Evolutionary conservation across 2,113 vertebrate genomes (phyloP).

Genomic region (Donacobius atricapilla): DNA sequence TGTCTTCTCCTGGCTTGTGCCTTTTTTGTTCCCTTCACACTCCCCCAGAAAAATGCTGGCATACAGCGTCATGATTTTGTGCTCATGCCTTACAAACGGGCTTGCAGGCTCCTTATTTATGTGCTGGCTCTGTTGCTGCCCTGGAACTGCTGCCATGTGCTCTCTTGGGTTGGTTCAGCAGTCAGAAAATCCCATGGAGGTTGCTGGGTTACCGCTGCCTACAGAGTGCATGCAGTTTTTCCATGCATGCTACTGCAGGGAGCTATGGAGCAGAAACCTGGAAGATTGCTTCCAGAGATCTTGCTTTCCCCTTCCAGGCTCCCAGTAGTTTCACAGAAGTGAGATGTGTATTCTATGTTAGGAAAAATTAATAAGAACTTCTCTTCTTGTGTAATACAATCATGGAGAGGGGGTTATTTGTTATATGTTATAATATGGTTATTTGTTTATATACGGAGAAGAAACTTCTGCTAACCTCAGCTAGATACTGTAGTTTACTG

Average conservation of each 20-base stretch:
- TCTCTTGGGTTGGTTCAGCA: neutral
- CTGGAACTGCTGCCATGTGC: neutral
- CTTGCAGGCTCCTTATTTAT: neutral
- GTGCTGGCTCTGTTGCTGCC: neutral
- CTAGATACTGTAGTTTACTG: neutral
- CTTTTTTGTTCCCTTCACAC: neutral
- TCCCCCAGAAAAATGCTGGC: neutral
- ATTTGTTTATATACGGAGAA: no score
- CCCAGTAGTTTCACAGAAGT: neutral
- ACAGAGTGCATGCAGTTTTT: neutral
- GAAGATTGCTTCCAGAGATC: neutral
- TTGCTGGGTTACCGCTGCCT: neutral
- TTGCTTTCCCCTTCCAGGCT: neutral
- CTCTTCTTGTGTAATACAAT: neutral
- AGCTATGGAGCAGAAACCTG: neutral
- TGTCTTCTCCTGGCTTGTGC: neutral
- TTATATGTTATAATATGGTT: no score
- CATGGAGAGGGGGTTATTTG: neutral
- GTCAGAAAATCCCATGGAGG: neutral
- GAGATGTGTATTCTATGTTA: neutral
- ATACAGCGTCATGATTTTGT: fast-evolving
- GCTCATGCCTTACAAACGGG: fast-evolving
- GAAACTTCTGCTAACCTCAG: neutral
- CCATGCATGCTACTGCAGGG: neutral
- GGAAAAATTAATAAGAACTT: neutral